Evolutionary conservation across 2,797 vertebrate species (phyloP).

Genomic region (Todus mexicanus): DNA sequence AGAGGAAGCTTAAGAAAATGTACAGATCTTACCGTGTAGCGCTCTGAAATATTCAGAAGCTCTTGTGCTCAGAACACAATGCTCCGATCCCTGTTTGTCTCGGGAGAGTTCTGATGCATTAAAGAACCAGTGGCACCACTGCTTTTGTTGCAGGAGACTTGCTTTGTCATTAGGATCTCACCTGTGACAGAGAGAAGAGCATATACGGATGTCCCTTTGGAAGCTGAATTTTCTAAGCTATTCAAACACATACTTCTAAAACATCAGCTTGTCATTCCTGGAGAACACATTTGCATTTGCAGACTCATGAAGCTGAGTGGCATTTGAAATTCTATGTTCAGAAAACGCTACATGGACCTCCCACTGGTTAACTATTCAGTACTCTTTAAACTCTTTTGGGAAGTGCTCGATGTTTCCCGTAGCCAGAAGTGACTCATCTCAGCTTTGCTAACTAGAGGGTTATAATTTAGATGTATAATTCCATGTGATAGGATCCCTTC

Average conservation of each 20-base stretch:
- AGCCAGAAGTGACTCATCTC: constrained; percentile 1
- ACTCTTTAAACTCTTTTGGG: background rate
- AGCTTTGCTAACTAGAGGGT: background rate
- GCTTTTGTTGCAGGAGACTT: background rate
- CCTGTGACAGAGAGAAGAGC: background rate
- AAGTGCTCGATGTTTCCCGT: background rate
- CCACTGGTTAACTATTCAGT: background rate
- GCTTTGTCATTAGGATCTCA: background rate
- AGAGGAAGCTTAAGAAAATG: background rate
- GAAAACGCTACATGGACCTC: background rate
- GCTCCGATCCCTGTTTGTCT: background rate
- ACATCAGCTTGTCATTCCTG: background rate
- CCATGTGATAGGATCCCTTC: background rate
- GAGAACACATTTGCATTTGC: background rate
- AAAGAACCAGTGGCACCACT: background rate
- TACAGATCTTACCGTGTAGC: background rate
- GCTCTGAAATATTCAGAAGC: constrained; percentile 11
- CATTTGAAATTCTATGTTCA: background rate
- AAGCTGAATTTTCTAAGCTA: background rate
- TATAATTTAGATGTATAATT: constrained; percentile 1
- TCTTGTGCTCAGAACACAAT: background rate
- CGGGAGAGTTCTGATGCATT: background rate
- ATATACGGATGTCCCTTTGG: background rate
- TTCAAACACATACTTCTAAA: background rate
- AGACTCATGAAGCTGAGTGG: background rate